Percentiles rank a stretch among this genome's conserved stretches.
Conservation (phyloP, 1,140 invertebrate genomes). For the Hyphantria cunea region DNA sequence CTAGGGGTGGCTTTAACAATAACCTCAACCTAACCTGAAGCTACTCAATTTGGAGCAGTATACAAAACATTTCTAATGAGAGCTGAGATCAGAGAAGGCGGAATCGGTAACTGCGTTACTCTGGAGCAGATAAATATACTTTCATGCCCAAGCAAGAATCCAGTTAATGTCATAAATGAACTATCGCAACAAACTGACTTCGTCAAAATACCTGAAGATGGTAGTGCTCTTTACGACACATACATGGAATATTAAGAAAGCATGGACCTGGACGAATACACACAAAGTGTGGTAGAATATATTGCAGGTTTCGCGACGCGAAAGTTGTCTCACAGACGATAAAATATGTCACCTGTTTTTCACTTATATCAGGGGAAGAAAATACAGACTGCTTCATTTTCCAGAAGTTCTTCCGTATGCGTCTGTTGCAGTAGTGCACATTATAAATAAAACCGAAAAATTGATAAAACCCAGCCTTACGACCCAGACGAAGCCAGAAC, state of each 20-base stretch:
- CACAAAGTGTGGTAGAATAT: not conserved
- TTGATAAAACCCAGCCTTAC: too few species aligned
- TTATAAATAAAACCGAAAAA: too few species aligned
- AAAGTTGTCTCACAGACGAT: slow-evolving; percentile 1
- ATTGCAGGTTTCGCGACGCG: slow-evolving; percentile 1
- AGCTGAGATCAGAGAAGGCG: slow-evolving; percentile 17
- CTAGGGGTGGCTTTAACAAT: slow-evolving; percentile 35
- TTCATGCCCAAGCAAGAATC: slow-evolving; percentile 5
- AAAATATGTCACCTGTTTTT: too few species aligned
- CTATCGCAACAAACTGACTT: not conserved
- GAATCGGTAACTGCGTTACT: slow-evolving; percentile 22
- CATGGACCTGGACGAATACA: not conserved
- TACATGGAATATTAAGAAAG: not conserved
- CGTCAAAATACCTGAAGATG: slow-evolving; percentile 1
- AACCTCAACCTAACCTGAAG: slow-evolving; percentile 40
- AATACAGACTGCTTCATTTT: not conserved
- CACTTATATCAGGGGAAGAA: too few species aligned
- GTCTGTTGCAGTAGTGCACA: not conserved
- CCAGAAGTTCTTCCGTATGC: not conserved
- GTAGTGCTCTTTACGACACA: not conserved
- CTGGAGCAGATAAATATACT: slow-evolving; percentile 27
- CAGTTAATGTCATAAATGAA: slow-evolving; percentile 2
- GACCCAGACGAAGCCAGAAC: too few species aligned
- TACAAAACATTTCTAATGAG: slow-evolving; percentile 29
- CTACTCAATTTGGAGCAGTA: slow-evolving; percentile 31